Percentiles rank a stretch among this genome's conserved stretches.
Evolutionary conservation across 2,888 invertebrate genomes (phyloP).

Genomic region (Lepidochrysops patricia): DNA sequence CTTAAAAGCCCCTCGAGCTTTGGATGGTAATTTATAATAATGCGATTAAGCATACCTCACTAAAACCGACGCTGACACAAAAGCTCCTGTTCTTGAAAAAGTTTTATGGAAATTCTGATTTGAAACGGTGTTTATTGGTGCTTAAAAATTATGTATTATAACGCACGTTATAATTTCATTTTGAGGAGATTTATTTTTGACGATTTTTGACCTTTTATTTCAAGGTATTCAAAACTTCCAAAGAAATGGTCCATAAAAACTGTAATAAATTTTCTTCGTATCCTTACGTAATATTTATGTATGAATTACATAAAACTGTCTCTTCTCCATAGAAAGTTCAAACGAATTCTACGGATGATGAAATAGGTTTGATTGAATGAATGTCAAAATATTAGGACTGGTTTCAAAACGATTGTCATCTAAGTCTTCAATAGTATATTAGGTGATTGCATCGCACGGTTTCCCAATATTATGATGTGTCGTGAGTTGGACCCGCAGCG

Average conservation of each 20-base stretch:
- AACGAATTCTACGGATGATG: slow-evolving; percentile 1
- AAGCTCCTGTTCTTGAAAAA: slow-evolving; percentile 2
- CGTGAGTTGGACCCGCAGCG: background rate
- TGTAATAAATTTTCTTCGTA: background rate
- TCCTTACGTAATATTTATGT: background rate
- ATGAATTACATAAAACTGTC: background rate
- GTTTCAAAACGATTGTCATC: slow-evolving; percentile 13
- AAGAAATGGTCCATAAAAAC: background rate
- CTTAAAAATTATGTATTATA: background rate
- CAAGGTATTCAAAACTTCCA: background rate
- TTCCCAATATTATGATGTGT: background rate
- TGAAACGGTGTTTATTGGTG: background rate
- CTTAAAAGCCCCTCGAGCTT: slow-evolving; percentile 41
- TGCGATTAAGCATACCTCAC: slow-evolving; percentile 45
- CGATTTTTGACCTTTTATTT: background rate
- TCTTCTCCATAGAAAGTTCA: background rate
- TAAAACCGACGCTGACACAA: slow-evolving; percentile 20
- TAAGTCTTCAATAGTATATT: slow-evolving; percentile 6
- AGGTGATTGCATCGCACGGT: slow-evolving; percentile 7
- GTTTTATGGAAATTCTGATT: background rate
- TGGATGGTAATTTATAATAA: slow-evolving; percentile 49
- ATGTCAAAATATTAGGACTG: slow-evolving; percentile 12
- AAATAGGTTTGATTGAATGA: slow-evolving; percentile 7
- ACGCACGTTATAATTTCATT: background rate
- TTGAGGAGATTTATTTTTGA: background rate